Percentiles rank a stretch among this genome's conserved stretches.
Evolutionary conservation across 2,113 vertebrate genomes (phyloP).

Genomic region (Neopipo cinnamomea): DNA sequence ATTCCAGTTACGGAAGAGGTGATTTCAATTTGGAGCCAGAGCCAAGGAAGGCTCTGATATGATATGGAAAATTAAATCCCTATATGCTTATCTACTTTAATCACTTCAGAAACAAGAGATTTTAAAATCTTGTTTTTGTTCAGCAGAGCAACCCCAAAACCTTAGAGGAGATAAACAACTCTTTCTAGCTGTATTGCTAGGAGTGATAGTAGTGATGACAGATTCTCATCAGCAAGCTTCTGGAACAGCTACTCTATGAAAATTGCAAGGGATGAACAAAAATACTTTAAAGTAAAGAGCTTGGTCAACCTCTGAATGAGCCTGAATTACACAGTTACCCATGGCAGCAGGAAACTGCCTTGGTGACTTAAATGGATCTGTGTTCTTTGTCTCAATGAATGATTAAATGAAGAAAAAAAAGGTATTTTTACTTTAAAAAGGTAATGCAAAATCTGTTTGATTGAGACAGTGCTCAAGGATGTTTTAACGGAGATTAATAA

Average conservation of each 20-base stretch:
- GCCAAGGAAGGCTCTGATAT: not conserved
- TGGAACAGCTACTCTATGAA: not conserved
- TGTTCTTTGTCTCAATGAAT: not conserved
- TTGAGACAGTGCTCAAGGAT: not conserved
- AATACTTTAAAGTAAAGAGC: not conserved
- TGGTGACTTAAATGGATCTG: not conserved
- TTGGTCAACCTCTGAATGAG: not conserved
- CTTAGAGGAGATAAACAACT: not conserved
- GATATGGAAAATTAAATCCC: not conserved
- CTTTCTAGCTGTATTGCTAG: not conserved
- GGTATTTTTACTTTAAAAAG: not conserved
- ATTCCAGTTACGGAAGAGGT: not conserved
- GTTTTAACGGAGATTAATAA: not conserved
- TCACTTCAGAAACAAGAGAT: not conserved
- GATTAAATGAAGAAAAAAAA: not conserved
- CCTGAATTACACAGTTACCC: not conserved
- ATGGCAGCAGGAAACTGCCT: not conserved
- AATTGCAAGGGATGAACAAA: not conserved
- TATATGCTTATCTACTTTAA: not conserved
- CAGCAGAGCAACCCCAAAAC: not conserved
- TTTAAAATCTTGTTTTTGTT: not conserved
- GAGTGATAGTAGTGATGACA: not conserved
- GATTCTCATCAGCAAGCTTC: not conserved
- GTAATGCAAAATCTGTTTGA: not conserved
- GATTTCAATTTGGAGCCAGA: not conserved